Evolutionary conservation across 2,888 invertebrate species (phyloP), one percentile per base, ranked within the genome.

Genomic region (Orchesellides sinensis): DNA sequence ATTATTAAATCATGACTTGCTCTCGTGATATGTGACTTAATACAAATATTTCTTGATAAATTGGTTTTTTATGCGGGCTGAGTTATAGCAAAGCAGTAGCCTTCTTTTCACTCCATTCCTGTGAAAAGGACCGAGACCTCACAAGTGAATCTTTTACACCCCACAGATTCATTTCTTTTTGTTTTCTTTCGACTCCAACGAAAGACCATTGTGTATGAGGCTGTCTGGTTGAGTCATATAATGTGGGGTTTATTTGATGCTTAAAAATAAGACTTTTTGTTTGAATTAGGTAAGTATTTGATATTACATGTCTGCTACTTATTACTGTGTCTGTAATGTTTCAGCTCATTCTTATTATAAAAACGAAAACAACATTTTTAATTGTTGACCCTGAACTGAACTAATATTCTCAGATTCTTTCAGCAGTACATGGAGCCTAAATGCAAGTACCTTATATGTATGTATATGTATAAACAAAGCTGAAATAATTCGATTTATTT

Each of bases 61-160:
- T 56, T 56, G 25, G 14, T 23, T 52, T 32, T 73, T 72, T 25
- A 40, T 14, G 4, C 19, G 3, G 10, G 32, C 29, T 29, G 12
- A 25, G 35, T 17, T 29, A 17, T 19, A 27, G n/a, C n/a, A n/a
- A n/a, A n/a, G n/a, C n/a, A 5, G n/a, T 23, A 4, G 29, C 25
- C 27, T 27, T 27, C 29, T 14, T 27, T 59, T 21, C 56, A 5
- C 23, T 65, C 40, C 40, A 40, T 1, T n/a, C 19, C 8, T 17
- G 45, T 2, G 23, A 19, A 65, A 12, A 65, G 17, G n/a, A 47
- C 47, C 47, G 17, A 69, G 78, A 78, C 78, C 78, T 78, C 78
- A 78, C 78, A 78, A 69, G 78, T 77, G 40, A 59, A 45, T 25
- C 29, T 40, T 61, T 69, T 69, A 54, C 69, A 61, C 69, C 78